Base-by-base conservation (phyloP, 2,113 vertebrate genomes). In the Pycnonotus jocosus region DNA sequence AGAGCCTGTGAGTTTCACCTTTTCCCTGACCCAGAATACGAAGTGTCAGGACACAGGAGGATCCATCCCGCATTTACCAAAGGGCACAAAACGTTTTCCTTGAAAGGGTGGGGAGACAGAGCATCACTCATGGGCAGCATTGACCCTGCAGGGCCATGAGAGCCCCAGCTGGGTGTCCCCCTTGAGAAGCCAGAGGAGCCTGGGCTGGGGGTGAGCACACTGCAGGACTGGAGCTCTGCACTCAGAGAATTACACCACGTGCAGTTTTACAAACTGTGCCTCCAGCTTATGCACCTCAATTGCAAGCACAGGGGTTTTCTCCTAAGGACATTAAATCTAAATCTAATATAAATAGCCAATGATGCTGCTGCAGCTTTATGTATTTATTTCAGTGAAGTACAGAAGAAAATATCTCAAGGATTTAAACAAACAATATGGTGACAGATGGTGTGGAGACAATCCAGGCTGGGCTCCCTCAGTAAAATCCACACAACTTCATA, bases 391-490 rank as follows among this genome's bases (percentile, higher is more conserved):
- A 65, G 57, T 71, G 45, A 89, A 91, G 78, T 22, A 58, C 38
- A 45, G 73, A 90, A 92, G 70, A 88, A 95, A 95, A 86, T 82
- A 72, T 93, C 88, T 91, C 79, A 86, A 90, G 87, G 92, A 94
- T 94, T 96, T 95, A 92, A 95, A 74, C 85, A 60, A 95, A 90
- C 93, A 92, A 96, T 86, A 94, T 58, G 93, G 90, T 93, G 90
- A 97, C 95, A 96, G 95, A 95, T 96, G 95, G 93, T 37, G 47
- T 60, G 76, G 76, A 96, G 85, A 92, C 79, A 90, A 93, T 90
- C 87, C 95, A 96, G 76, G 76, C 92, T 90, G 76, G 93, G 60
- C 62, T 88, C 85, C 40, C 82, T 93, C 81, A 31, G 61, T 86
- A 83, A 95, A 96, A 95, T 90, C 81, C 79, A 88, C 72, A 77